phyloP scores from a whole-genome alignment of 1,140 invertebrate species.

The Leptopilina clavipes region DNA sequence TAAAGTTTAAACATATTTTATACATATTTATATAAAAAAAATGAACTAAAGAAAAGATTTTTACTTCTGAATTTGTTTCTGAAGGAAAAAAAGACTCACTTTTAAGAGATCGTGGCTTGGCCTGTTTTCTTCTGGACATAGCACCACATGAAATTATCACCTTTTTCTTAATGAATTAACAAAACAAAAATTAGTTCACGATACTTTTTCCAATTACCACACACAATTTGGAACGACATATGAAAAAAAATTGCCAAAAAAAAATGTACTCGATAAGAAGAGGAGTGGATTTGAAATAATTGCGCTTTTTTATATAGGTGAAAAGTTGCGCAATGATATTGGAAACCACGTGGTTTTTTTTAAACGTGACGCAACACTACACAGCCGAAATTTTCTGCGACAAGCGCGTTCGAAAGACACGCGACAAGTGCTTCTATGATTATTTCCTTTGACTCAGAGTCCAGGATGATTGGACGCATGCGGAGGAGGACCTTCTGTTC shows the following conservation, averaged over 20 bases:
- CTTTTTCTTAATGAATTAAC: conserved; percentile 32
- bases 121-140: conserved; percentile 76
- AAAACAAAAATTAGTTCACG: conserved; percentile 14
- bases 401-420: conserved; percentile 64
- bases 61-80: not conserved
- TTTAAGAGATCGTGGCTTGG: conserved; percentile 75
- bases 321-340: not conserved
- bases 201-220: not conserved
- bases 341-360: conserved; percentile 54
- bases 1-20: no score
- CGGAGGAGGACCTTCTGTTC: not conserved
- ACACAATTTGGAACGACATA: no score
- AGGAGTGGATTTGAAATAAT: no score
- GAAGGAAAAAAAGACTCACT: conserved; percentile 65
- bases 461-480: conserved; percentile 38
- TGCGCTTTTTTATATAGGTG: no score
- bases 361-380: conserved; percentile 23
- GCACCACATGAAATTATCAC: conserved; percentile 46
- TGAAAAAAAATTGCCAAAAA: no score
- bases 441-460: conserved; percentile 45
- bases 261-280: no score
- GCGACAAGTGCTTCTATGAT: conserved; percentile 64
- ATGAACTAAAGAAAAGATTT: no score
- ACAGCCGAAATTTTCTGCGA: conserved; percentile 42
- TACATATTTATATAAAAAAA: no score